A percentile compares a stretch with the other conserved stretches of the same genome.
Evolutionary conservation across 2,113 vertebrate species (phyloP).

Genomic region (Xerus inauris): DNA sequence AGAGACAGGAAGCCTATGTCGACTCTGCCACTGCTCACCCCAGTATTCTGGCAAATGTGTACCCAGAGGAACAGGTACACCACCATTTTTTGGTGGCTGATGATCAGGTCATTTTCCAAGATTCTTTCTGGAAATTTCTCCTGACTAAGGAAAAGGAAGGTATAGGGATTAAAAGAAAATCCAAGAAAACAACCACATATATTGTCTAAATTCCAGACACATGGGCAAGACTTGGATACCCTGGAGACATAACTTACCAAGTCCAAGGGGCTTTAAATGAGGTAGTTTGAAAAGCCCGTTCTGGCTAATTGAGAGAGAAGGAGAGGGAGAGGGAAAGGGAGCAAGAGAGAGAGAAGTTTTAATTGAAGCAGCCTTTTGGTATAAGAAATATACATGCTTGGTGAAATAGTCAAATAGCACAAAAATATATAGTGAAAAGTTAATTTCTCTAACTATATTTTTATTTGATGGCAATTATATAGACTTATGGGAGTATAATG

Average conservation of each 20-base stretch:
- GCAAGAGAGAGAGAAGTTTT: too few relatives aligned
- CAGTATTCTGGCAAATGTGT: slow-evolving; percentile 33
- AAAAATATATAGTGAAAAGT: neutral
- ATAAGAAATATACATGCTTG: neutral
- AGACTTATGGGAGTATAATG: neutral
- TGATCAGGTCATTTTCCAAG: neutral
- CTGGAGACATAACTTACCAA: neutral
- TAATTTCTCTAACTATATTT: neutral
- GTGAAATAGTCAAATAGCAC: neutral
- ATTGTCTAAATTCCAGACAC: neutral
- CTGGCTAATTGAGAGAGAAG: neutral
- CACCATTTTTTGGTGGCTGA: slow-evolving; percentile 17
- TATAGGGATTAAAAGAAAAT: slow-evolving; percentile 23
- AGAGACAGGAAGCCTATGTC: slow-evolving; percentile 75
- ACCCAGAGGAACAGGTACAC: slow-evolving; percentile 68
- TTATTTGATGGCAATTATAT: neutral
- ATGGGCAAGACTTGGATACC: neutral
- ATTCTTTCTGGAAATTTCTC: neutral
- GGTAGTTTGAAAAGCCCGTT: neutral
- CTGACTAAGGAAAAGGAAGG: slow-evolving; percentile 17
- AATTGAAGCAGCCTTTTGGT: neutral
- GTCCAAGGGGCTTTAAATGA: neutral
- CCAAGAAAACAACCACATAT: neutral
- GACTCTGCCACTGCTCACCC: neutral
- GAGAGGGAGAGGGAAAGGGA: too few relatives aligned